Percentiles rank a stretch among this genome's conserved stretches.
Conservation (phyloP, 2,888 invertebrate genomes). For the Blera fallax region DNA sequence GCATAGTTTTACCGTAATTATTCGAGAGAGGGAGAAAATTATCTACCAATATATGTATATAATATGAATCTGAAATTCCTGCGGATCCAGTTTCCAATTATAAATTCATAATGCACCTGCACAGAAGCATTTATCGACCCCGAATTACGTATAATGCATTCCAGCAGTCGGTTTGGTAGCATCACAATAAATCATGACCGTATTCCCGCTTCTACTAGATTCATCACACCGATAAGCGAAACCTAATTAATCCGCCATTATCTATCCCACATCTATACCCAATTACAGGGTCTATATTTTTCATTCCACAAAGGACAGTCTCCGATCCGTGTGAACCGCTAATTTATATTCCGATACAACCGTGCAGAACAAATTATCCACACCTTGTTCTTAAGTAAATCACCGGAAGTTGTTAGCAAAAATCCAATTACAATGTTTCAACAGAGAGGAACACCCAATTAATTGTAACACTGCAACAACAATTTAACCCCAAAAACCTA, state of each 20-base stretch:
- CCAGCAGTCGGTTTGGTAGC: neutral
- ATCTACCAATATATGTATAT: no score
- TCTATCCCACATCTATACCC: constrained; percentile 44
- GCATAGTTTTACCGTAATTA: no score
- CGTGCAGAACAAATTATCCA: constrained; percentile 51
- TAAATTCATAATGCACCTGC: constrained; percentile 1
- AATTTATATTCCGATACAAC: constrained; percentile 44
- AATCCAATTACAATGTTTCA: constrained; percentile 70
- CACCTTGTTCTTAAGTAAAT: constrained; percentile 66
- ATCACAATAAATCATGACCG: constrained; percentile 16
- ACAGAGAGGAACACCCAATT: constrained; percentile 66
- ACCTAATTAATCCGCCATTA: constrained; percentile 53
- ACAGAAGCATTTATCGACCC: neutral
- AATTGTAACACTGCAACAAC: constrained; percentile 51
- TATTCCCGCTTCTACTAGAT: neutral
- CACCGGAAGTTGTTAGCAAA: constrained; percentile 66
- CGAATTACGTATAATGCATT: neutral
- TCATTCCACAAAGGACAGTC: constrained; percentile 1
- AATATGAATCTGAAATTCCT: no score
- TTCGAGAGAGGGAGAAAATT: no score
- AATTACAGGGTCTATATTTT: constrained; percentile 24
- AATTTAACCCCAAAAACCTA: constrained; percentile 45
- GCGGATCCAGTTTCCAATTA: neutral
- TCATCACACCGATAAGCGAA: constrained; percentile 36
- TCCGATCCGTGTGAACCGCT: constrained; percentile 7